Evolutionary conservation across 2,113 vertebrate genomes (phyloP).

Genomic region (Canis aureus): DNA sequence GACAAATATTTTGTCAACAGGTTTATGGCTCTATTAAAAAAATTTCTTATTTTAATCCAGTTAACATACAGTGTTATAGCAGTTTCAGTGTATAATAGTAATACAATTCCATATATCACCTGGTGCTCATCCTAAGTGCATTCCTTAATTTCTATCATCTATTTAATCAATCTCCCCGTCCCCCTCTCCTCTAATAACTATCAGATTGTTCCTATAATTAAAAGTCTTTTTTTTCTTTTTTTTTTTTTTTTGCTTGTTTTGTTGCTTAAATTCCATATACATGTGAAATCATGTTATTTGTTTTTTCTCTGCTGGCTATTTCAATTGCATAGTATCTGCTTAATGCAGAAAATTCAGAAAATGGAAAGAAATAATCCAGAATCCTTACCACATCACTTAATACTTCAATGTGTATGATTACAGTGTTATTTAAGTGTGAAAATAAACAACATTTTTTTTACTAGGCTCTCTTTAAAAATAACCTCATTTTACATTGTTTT

Average conservation of each 20-base stretch:
- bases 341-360: not conserved
- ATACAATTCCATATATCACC: not conserved
- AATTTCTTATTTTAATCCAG: not conserved
- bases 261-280: not conserved
- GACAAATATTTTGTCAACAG: not conserved
- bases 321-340: not conserved
- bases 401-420: not conserved
- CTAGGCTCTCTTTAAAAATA: not conserved
- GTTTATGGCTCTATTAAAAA: not conserved
- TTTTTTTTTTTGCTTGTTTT: not conserved
- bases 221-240: not conserved
- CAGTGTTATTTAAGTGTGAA: not conserved
- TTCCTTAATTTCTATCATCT: not conserved
- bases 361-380: not conserved
- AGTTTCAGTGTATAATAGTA: not conserved
- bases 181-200: not conserved
- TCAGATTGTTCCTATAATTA: not conserved
- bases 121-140: not conserved
- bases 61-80: not conserved
- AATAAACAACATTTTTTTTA: slow-evolving; percentile 9
- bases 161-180: not conserved
- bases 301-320: not conserved
- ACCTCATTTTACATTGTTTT: not conserved
- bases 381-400: not conserved
- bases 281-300: not conserved